phyloP scores from a whole-genome alignment of 2,113 vertebrate genomes.

The Lota lota region DNA sequence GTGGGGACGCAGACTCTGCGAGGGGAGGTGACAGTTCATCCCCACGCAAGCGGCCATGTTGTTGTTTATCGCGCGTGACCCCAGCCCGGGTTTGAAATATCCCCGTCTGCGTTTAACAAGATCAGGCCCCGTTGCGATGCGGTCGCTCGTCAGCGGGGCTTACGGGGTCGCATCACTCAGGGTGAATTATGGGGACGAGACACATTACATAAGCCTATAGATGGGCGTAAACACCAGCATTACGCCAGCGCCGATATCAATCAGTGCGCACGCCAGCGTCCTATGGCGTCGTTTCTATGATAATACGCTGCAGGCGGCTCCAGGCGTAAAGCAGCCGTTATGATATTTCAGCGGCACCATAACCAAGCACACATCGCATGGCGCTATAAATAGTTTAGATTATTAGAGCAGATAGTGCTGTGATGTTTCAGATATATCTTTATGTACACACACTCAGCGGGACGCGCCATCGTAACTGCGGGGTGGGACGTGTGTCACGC shows the following conservation, averaged over 20 bases:
- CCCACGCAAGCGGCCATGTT: constrained; percentile 54
- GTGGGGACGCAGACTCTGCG: constrained; percentile 53
- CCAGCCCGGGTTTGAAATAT: constrained; percentile 68
- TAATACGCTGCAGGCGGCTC: constrained; percentile 63
- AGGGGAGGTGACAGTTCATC: constrained; percentile 56
- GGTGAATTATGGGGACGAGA: constrained; percentile 66
- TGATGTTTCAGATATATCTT: constrained; percentile 40
- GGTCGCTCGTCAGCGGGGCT: constrained; percentile 47
- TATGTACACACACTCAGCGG: constrained; percentile 14
- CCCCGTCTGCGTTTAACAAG: constrained; percentile 72
- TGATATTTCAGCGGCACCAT: constrained; percentile 58
- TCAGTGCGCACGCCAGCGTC: constrained; percentile 38
- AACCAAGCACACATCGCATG: constrained; percentile 54
- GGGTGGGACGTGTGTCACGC: too few species aligned
- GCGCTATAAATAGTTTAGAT: constrained; percentile 42
- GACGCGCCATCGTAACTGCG: not conserved
- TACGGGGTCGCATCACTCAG: constrained; percentile 64
- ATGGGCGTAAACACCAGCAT: constrained; percentile 59
- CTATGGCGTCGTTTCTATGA: constrained; percentile 62
- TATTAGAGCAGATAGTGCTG: constrained; percentile 34
- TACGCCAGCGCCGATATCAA: constrained; percentile 57
- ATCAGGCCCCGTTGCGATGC: constrained; percentile 61
- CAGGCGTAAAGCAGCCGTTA: constrained; percentile 67
- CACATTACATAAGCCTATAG: constrained; percentile 67
- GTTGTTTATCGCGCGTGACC: constrained; percentile 54